phyloP scores from a whole-genome alignment of 1,140 invertebrate species.

The Phymorhynchus buccinoides region DNA sequence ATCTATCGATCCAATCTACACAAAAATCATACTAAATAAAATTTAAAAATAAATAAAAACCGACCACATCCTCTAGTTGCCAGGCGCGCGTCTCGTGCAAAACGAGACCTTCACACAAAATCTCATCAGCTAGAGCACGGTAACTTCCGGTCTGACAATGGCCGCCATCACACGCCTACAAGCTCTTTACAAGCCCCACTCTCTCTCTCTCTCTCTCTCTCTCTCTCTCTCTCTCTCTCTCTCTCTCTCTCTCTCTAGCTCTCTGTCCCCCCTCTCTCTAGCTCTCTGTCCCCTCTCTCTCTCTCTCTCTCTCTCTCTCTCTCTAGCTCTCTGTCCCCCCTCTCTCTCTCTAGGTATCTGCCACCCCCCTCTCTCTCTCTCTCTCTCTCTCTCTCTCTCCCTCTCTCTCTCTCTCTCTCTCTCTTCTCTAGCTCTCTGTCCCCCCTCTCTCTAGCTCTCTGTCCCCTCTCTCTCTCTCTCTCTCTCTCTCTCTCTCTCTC shows the following conservation, averaged over 20 bases:
- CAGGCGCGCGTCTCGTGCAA: constrained; percentile 5
- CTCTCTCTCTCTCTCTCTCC: not conserved
- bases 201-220: not conserved
- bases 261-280: not conserved
- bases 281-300: too few relatives aligned
- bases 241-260: not conserved
- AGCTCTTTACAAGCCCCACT: not conserved
- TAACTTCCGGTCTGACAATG: not conserved
- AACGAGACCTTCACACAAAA: constrained; percentile 2
- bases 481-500: too few relatives aligned
- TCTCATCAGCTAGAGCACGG: not conserved
- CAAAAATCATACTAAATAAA: too few relatives aligned
- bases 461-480: too few relatives aligned
- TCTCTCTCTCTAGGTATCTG: too few relatives aligned
- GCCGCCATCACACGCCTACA: not conserved
- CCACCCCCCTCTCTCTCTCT: too few relatives aligned
- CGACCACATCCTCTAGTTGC: not conserved
- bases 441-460: not conserved
- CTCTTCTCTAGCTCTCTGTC: not conserved
- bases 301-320: too few relatives aligned
- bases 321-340: too few relatives aligned
- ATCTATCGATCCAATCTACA: too few relatives aligned
- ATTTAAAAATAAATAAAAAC: too few relatives aligned
- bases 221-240: not conserved
- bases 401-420: not conserved